These are phyloP conservation scores for Adelges cooleyi DNA, from an alignment of 1,140 invertebrate genomes.

Conservation along the genomic window DNA sequence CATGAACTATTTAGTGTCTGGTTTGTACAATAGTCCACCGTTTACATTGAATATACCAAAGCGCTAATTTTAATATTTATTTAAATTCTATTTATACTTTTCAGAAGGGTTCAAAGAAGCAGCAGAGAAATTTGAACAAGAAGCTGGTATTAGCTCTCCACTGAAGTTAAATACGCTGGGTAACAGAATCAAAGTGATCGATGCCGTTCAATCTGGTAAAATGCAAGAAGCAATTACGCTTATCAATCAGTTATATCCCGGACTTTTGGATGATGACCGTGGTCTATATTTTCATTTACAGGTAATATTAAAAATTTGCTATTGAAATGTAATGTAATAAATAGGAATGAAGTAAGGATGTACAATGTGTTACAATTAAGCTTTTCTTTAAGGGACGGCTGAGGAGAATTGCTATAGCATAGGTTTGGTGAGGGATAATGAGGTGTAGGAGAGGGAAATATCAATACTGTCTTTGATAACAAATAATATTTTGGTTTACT, in stretches of 20 bases:
- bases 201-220: slow-evolving; percentile 84
- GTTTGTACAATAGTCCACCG: slow-evolving; percentile 41
- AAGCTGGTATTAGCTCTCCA: slow-evolving; percentile 77
- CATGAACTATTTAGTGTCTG: slow-evolving; percentile 97
- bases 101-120: slow-evolving; percentile 95
- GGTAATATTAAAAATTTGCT: slow-evolving; percentile 41
- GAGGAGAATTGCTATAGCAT: too few species aligned
- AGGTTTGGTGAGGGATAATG: too few species aligned
- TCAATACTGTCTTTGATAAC: too few species aligned
- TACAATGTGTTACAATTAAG: too few species aligned
- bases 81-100: slow-evolving; percentile 33
- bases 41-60: too few species aligned
- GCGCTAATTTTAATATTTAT: neutral
- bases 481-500: too few species aligned
- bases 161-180: slow-evolving; percentile 82
- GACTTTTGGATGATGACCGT: slow-evolving; percentile 86
- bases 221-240: slow-evolving; percentile 87
- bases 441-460: too few species aligned
- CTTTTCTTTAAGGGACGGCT: too few species aligned
- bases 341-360: too few species aligned
- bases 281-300: slow-evolving; percentile 93
- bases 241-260: slow-evolving; percentile 89
- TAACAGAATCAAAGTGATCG: slow-evolving; percentile 85
- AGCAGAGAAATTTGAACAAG: slow-evolving; percentile 90
- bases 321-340: too few species aligned